Conservation (phyloP, 2,797 vertebrate genomes). For the Parauchenoglanis ngamensis region DNA sequence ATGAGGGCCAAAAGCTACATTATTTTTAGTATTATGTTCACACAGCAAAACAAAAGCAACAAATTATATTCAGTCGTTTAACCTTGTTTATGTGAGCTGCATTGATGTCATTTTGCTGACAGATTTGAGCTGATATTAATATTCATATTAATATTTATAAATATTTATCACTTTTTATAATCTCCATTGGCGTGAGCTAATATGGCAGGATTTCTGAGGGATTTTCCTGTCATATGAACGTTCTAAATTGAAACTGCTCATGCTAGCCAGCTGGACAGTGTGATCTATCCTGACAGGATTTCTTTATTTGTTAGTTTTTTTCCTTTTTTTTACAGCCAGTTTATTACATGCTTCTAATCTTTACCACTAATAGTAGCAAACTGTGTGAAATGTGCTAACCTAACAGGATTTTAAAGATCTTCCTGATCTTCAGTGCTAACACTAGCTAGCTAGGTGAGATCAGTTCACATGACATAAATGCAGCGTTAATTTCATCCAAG, state of each 20-base stretch:
- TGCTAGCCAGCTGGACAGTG: background rate
- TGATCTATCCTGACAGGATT: background rate
- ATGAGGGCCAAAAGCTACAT: background rate
- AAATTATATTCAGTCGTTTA: background rate
- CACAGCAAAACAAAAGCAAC: background rate
- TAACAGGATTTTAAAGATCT: background rate
- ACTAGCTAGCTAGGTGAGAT: background rate
- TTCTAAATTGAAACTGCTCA: background rate
- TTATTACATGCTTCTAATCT: background rate
- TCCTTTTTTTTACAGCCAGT: background rate
- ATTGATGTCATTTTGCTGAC: background rate
- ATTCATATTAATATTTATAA: background rate
- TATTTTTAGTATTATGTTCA: background rate
- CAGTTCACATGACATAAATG: background rate
- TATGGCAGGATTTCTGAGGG: background rate
- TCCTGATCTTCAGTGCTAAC: background rate
- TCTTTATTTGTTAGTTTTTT: background rate
- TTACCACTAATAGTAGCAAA: background rate
- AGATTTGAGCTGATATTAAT: slow-evolving; percentile 4
- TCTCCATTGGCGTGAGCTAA: background rate
- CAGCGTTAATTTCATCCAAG: background rate
- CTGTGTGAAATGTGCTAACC: background rate
- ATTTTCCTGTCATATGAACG: background rate
- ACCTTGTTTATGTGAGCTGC: background rate
- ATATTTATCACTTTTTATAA: background rate